Base-by-base conservation (phyloP, 2,797 vertebrate genomes). In the Neosilurus hyrtlii region DNA sequence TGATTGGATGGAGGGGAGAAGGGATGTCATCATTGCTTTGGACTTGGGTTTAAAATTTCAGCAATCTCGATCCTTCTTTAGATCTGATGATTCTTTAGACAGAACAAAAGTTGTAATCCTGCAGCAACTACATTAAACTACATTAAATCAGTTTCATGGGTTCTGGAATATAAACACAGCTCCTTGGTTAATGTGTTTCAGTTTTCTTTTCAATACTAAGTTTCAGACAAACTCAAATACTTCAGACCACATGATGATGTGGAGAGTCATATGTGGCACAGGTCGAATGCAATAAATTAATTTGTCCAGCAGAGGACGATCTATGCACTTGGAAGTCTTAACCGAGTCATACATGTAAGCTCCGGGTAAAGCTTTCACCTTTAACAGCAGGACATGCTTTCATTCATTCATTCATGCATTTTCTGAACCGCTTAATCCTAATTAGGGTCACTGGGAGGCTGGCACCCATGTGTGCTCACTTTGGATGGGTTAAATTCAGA, bases 311-410 rank as follows among this genome's bases (percentile, higher is more conserved):
- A 56, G 71, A 30, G 24, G 52, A 52, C 24, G 1, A 26, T 73
- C n/a, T 16, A 18, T 16, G 3, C 24, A 54, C 15, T 24, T 9
- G 26, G 15, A 26, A 26, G n/a, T 18, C 70, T 72, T 16, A 52
- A 72, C 1, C 4, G 22, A 24, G 11, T 22, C 9, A 11, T 22
- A 15, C 49, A 15, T 22, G n/a, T 52, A n/a, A 14, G n/a, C 68
- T 54, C 70, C 70, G 18, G 10, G 61, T 59, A n/a, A 59, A 59
- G 57, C 57, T 61, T 61, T 22, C 59, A 61, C 59, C 9, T 62
- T 62, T 22, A 62, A 62, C n/a, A 66, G 62, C 62, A 65, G 62
- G 62, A 65, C n/a, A n/a, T n/a, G n/a, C n/a, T n/a, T n/a, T n/a
- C n/a, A n/a, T n/a, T n/a, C n/a, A n/a, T n/a, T n/a, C n/a, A n/a